A percentile compares a stretch with the other conserved stretches of the same genome.
These are phyloP conservation scores for Zosterops borbonicus DNA, from an alignment of 2,113 vertebrate species.

Conservation along the genomic window DNA sequence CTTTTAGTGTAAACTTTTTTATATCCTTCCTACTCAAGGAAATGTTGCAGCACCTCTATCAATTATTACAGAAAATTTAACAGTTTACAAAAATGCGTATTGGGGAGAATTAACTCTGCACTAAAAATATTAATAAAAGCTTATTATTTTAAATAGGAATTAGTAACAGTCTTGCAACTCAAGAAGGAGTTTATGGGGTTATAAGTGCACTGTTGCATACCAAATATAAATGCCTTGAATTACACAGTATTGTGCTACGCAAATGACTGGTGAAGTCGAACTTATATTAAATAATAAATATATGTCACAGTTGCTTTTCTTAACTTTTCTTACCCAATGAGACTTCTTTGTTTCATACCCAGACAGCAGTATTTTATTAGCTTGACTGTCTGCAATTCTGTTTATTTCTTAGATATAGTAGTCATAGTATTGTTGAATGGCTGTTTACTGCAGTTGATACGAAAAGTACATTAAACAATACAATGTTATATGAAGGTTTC, in stretches of 20 bases:
- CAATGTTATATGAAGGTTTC: not conserved
- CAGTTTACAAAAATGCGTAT: not conserved
- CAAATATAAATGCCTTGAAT: conserved; percentile 35
- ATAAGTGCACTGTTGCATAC: conserved; percentile 41
- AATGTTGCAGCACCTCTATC: not conserved
- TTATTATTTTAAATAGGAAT: conserved; percentile 21
- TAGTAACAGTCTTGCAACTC: not conserved
- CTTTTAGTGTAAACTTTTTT: conserved; percentile 37
- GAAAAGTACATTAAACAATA: not conserved
- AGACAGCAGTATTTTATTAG: not conserved
- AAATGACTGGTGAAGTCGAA: conserved; percentile 17
- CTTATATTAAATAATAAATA: conserved; percentile 19
- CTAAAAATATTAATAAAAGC: not conserved
- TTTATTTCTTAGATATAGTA: not conserved
- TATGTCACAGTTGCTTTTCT: not conserved
- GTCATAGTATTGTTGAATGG: not conserved
- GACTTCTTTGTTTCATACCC: not conserved
- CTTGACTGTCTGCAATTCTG: not conserved
- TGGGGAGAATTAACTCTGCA: conserved; percentile 20
- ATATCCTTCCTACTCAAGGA: conserved; percentile 33
- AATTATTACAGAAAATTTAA: not conserved
- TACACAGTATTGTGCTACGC: conserved; percentile 2
- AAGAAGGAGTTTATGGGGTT: conserved; percentile 45
- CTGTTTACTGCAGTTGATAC: not conserved
- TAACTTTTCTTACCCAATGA: not conserved